Evolutionary conservation across 2,888 invertebrate genomes (phyloP).

Genomic region (Camponotus fellah): DNA sequence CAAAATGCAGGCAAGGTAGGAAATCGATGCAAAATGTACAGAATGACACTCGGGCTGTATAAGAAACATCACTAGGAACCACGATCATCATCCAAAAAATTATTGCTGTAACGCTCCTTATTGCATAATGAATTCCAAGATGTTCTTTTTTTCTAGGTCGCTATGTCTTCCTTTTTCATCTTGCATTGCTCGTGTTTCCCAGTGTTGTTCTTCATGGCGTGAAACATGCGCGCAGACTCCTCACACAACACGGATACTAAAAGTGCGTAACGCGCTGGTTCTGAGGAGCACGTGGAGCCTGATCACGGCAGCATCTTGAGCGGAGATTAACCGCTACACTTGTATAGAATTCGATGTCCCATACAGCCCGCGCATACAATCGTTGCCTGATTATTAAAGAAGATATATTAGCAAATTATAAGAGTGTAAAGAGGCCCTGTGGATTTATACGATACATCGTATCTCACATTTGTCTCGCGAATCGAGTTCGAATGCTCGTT

Average conservation of each 20-base stretch:
- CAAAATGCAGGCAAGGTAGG: constrained; percentile 67
- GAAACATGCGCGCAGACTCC: constrained; percentile 44
- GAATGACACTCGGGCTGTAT: constrained; percentile 70
- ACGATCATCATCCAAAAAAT: constrained; percentile 12
- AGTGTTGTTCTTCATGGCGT: constrained; percentile 59
- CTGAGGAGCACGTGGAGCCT: constrained; percentile 1
- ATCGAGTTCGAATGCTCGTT: constrained; percentile 58
- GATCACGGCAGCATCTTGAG: constrained; percentile 53
- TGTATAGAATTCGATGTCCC: constrained; percentile 65
- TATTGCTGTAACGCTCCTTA: constrained; percentile 36
- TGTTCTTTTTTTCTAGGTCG: background rate
- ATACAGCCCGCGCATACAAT: constrained; percentile 69
- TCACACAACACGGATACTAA: constrained; percentile 39
- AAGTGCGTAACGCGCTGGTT: constrained; percentile 46
- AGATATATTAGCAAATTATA: constrained; percentile 65
- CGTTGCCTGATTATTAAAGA: constrained; percentile 71
- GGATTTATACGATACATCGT: constrained; percentile 53
- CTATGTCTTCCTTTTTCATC: background rate
- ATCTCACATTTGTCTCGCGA: constrained; percentile 35
- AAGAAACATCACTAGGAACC: constrained; percentile 67
- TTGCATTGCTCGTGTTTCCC: constrained; percentile 49
- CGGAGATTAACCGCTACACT: constrained; percentile 63
- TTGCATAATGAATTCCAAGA: background rate
- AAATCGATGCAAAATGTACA: constrained; percentile 79
- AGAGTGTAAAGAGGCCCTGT: constrained; percentile 63